Evolutionary conservation across 2,888 invertebrate genomes (phyloP).

Genomic region (Ashinkailepas kermadecensis): DNA sequence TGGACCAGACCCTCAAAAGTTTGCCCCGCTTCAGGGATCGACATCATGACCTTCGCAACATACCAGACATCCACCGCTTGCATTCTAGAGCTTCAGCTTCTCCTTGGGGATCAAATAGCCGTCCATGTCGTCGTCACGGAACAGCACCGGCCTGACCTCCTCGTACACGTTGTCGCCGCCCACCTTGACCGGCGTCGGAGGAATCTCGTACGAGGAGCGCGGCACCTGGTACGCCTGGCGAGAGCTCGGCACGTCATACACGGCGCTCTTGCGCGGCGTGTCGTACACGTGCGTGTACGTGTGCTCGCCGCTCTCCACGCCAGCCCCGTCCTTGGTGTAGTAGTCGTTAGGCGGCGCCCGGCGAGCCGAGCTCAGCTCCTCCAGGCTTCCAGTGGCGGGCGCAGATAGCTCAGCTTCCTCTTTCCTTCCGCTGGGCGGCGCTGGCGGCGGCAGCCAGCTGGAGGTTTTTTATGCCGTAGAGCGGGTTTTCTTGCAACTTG

Average conservation of each 20-base stretch:
- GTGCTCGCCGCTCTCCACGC: neutral
- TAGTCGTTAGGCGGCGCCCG: neutral
- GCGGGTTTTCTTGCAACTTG: neutral
- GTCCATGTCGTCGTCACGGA: neutral
- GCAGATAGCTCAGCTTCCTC: neutral
- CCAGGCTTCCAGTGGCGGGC: neutral
- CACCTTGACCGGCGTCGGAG: neutral
- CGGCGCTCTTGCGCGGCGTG: neutral
- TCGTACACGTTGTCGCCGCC: neutral
- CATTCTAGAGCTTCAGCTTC: neutral
- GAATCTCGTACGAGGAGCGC: neutral
- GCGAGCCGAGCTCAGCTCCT: neutral
- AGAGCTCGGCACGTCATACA: constrained; percentile 4
- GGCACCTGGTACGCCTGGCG: neutral
- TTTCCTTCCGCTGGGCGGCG: neutral
- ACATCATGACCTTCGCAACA: too few relatives aligned
- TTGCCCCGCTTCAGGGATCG: too few relatives aligned
- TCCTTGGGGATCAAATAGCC: neutral
- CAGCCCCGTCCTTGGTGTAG: neutral
- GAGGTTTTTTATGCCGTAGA: constrained; percentile 4
- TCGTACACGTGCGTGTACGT: constrained; percentile 5
- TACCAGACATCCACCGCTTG: too few relatives aligned
- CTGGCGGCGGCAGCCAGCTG: constrained; percentile 13
- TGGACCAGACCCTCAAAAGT: too few relatives aligned
- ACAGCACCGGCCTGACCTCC: neutral